These are phyloP conservation scores for Bimastos eiseni DNA, from an alignment of 2,888 invertebrate species.

Conservation along the genomic window DNA sequence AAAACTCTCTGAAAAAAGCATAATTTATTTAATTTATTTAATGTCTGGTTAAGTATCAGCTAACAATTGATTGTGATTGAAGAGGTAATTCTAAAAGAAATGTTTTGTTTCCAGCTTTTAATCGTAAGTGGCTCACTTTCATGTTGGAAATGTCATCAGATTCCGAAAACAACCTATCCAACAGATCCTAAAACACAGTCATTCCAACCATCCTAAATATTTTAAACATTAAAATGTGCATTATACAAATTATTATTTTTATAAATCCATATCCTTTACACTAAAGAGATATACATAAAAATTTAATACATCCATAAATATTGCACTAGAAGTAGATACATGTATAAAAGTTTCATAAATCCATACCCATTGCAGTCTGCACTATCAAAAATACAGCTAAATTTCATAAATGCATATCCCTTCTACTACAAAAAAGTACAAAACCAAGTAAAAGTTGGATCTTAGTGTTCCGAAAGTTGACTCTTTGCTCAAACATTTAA, in stretches of 20 bases:
- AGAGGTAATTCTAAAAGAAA: constrained; percentile 29
- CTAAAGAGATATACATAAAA: not conserved
- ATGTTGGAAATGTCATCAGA: constrained; percentile 6
- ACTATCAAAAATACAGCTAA: not conserved
- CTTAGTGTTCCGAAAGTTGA: not conserved
- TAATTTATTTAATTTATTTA: not conserved
- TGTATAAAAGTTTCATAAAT: not conserved
- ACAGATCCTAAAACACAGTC: constrained; percentile 26
- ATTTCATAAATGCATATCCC: not conserved
- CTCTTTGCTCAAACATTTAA: not conserved
- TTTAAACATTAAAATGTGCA: not conserved
- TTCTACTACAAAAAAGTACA: not conserved
- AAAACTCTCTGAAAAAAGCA: not conserved
- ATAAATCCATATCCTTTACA: too few species aligned
- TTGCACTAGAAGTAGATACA: not conserved
- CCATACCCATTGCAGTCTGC: not conserved
- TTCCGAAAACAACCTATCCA: not conserved
- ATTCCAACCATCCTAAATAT: constrained; percentile 21
- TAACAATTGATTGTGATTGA: not conserved
- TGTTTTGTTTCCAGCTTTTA: constrained; percentile 38
- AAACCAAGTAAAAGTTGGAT: not conserved
- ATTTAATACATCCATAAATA: not conserved
- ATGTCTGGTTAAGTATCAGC: not conserved
- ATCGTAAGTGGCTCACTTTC: constrained; percentile 30
- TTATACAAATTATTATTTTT: not conserved